Percentiles rank a stretch among this genome's conserved stretches.
Conservation (phyloP, 2,888 invertebrate species). For the Leucophenga maculata region DNA sequence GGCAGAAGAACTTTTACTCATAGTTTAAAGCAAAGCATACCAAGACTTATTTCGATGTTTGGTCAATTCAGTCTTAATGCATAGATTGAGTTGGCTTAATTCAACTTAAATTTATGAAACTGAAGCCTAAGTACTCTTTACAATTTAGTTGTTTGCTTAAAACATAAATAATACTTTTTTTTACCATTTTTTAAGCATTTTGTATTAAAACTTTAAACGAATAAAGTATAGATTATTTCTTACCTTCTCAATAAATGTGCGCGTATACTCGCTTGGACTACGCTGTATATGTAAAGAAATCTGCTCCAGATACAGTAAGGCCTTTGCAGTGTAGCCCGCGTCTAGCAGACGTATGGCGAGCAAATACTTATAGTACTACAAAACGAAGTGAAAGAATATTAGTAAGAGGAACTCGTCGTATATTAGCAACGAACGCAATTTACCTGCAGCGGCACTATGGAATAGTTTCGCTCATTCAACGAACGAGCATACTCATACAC, state of each 20-base stretch:
- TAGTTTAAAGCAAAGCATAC: no score
- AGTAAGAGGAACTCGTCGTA: no score
- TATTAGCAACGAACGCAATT: neutral
- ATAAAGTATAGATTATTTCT: neutral
- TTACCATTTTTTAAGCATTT: no score
- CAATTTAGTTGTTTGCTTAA: no score
- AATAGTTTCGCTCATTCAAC: constrained; percentile 82
- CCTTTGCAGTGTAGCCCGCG: constrained; percentile 84
- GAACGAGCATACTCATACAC: constrained; percentile 94
- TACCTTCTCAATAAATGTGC: constrained; percentile 74
- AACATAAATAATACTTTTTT: no score
- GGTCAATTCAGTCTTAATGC: no score
- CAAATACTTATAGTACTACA: constrained; percentile 87
- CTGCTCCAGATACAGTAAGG: constrained; percentile 87
- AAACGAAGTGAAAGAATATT: constrained; percentile 38
- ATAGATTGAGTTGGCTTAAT: no score
- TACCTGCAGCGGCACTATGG: constrained; percentile 83
- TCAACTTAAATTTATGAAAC: no score
- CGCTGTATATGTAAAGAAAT: constrained; percentile 80
- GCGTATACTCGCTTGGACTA: constrained; percentile 74
- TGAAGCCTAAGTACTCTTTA: no score
- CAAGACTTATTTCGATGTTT: no score
- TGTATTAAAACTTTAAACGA: no score
- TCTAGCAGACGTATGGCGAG: constrained; percentile 85
- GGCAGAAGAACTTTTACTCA: no score